Base-by-base conservation (phyloP, 1,140 invertebrate species). In the Aplysia californica region DNA sequence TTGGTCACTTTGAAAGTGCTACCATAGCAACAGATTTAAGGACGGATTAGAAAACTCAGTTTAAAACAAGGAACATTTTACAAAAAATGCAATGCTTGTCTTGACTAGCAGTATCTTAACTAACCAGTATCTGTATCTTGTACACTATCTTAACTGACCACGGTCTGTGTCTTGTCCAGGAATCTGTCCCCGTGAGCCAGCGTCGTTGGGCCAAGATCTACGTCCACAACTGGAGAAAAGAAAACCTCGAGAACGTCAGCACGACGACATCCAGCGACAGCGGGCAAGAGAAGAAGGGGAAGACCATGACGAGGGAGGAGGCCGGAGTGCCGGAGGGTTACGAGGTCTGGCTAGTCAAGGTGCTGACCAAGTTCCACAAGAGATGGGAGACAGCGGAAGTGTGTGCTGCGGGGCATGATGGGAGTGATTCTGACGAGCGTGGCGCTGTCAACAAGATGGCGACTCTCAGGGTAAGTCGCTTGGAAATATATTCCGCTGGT, bases 211-310 rank as follows among this genome's bases (percentile, higher is more conserved):
- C 70, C 18, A 73, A 73, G 38, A 10, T 5, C 3, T 73, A 23
- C 58, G 61, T 73, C 38, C 38, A 41, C 1, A 41, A 26, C 38
- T 73, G 70, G 70, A 36, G 70, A 2, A 41, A 44, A 2, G 21
- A 44, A 20, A 59, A 73, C 29, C 26, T 73, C 36, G 61, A 59
- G 33, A 73, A 73, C 41, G 70, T 58, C 20, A 73, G 55, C 0
- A 59, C 70, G 15, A 73, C 70, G 0, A 73, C n/a, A n/a, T n/a
- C 38, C 56, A 73, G 70, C 41, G 70, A 73, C 1, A 73, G 44
- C 41, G 70, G 61, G 20, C 31, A 61, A 38, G 58, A 73, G 2
- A 4, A n/a, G n/a, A n/a, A n/a, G n/a, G n/a, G n/a, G n/a, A n/a
- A n/a, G n/a, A n/a, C 6, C 29, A 29, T 59, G 3, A 10, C 56